Evolutionary conservation across 1,140 invertebrate genomes (phyloP).

Genomic region (Macrocentrus cingulum): DNA sequence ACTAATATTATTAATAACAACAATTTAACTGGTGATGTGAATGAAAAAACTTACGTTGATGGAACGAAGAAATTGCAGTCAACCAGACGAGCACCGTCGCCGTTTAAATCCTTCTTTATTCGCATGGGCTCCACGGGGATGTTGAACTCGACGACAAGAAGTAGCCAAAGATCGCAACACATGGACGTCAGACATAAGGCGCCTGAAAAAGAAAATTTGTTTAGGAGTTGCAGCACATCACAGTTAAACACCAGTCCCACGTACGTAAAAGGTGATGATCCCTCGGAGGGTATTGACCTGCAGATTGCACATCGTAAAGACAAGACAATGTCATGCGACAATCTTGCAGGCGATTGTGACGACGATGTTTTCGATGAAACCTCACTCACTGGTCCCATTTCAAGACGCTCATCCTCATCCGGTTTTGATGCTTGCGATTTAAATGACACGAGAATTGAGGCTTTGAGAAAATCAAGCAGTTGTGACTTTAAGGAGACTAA

Average conservation of each 20-base stretch:
- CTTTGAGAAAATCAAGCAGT: constrained; percentile 49
- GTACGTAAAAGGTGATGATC: constrained; percentile 78
- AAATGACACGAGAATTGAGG: constrained; percentile 36
- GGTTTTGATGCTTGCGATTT: constrained; percentile 45
- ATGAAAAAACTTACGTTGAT: constrained; percentile 57
- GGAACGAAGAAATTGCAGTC: constrained; percentile 52
- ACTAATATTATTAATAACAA: constrained; percentile 50
- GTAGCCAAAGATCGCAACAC: constrained; percentile 54
- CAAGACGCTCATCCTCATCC: constrained; percentile 32
- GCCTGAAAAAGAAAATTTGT: constrained; percentile 61
- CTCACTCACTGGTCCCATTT: constrained; percentile 8
- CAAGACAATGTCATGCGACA: constrained; percentile 54
- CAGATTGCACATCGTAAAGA: constrained; percentile 57
- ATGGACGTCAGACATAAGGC: constrained; percentile 40
- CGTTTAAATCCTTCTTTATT: constrained; percentile 73
- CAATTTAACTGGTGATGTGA: constrained; percentile 39
- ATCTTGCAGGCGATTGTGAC: constrained; percentile 37
- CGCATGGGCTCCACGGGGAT: constrained; percentile 76
- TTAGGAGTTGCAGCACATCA: constrained; percentile 75
- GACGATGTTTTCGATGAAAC: constrained; percentile 30
- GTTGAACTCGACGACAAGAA: constrained; percentile 65
- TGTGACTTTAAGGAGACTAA: constrained; percentile 57
- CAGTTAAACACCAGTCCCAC: constrained; percentile 68
- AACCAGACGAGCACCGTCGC: constrained; percentile 63
- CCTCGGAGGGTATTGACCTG: constrained; percentile 73